A percentile compares a stretch with the other conserved stretches of the same genome.
Evolutionary conservation across 2,888 invertebrate genomes (phyloP).

Genomic region (Agelastica alni): DNA sequence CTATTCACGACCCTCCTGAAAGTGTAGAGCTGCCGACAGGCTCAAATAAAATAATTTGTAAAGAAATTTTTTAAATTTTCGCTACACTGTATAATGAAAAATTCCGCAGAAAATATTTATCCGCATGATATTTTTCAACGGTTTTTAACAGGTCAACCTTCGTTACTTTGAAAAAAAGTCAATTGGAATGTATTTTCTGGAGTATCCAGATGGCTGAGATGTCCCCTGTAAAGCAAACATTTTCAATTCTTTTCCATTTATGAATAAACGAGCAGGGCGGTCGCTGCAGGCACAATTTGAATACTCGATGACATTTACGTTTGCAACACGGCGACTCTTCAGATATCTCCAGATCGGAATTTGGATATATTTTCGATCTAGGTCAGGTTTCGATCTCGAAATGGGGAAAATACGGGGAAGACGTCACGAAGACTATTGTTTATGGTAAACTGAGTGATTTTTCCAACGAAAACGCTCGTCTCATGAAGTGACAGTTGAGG

Average conservation of each 20-base stretch:
- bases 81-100: no score
- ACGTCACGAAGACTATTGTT: slow-evolving; percentile 16
- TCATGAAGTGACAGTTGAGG: slow-evolving; percentile 6
- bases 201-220: no score
- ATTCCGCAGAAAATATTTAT: no score
- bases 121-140: no score
- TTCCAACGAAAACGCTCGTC: slow-evolving; percentile 7
- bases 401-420: slow-evolving; percentile 12
- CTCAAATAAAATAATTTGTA: no score
- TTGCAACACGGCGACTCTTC: not conserved
- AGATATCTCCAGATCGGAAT: slow-evolving; percentile 10
- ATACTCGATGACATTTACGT: not conserved
- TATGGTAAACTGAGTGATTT: slow-evolving; percentile 18
- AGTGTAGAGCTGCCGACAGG: no score
- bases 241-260: not conserved
- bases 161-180: no score
- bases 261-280: not conserved
- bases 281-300: not conserved
- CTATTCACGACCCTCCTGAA: no score
- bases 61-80: no score
- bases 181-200: no score
- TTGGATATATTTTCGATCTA: slow-evolving; percentile 9
- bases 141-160: no score
- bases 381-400: slow-evolving; percentile 18
- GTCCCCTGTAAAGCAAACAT: not conserved